Percentiles rank a stretch among this genome's conserved stretches.
Evolutionary conservation across 2,888 invertebrate genomes (phyloP).

Genomic region (Drosophila ustulata): DNA sequence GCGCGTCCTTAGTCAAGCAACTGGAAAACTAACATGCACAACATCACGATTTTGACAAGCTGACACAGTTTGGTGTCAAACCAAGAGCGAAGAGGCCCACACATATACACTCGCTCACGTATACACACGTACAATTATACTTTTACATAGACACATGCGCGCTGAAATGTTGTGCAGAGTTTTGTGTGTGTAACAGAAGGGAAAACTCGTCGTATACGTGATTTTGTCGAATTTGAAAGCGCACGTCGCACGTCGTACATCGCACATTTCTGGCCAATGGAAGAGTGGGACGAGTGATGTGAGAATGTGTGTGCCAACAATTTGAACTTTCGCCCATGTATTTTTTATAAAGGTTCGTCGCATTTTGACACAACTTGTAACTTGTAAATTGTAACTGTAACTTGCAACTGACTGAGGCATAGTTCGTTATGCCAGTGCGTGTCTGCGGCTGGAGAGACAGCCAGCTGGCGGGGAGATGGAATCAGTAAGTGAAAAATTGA

Average conservation of each 20-base stretch:
- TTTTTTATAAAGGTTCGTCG: constrained; percentile 54
- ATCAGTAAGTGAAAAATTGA: constrained; percentile 80
- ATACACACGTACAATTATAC: constrained; percentile 11
- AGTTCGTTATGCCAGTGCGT: constrained; percentile 68
- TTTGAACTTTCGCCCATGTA: constrained; percentile 54
- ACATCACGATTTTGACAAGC: constrained; percentile 77
- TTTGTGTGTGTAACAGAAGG: constrained; percentile 68
- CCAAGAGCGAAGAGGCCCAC: constrained; percentile 52
- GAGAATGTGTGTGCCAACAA: constrained; percentile 62
- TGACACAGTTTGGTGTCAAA: constrained; percentile 79
- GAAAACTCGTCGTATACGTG: constrained; percentile 76
- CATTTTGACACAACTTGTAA: constrained; percentile 70
- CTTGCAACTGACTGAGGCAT: constrained; percentile 53
- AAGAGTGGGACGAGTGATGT: constrained; percentile 36
- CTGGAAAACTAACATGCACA: constrained; percentile 77
- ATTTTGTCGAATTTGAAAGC: constrained; percentile 77
- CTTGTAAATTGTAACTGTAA: constrained; percentile 55
- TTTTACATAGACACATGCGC: constrained; percentile 28
- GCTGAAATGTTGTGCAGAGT: constrained; percentile 63
- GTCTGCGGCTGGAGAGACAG: neutral
- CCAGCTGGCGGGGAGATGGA: constrained; percentile 21
- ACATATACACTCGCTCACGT: constrained; percentile 6
- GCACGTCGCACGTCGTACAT: constrained; percentile 53
- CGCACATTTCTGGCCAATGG: constrained; percentile 35
- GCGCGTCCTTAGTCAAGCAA: constrained; percentile 66